Evolutionary conservation across 2,888 invertebrate species (phyloP).

Genomic region (Agrochola litura): DNA sequence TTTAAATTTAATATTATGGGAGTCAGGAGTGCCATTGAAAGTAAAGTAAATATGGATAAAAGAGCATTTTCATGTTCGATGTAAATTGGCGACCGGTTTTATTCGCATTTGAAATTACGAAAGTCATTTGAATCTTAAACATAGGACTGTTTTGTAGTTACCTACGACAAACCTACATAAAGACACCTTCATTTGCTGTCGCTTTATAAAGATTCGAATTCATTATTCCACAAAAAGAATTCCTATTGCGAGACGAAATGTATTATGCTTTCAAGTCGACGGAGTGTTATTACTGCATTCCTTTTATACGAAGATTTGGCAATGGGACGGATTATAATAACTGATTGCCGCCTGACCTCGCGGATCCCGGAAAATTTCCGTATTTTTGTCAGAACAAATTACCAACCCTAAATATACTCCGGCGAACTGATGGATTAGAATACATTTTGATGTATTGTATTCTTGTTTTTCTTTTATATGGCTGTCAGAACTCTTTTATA

Average conservation of each 20-base stretch:
- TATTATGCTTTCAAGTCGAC: constrained; percentile 65
- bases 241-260: constrained; percentile 52
- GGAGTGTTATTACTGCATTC: constrained; percentile 65
- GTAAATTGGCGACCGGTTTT: constrained; percentile 44
- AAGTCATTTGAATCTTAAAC: constrained; percentile 11
- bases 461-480: constrained; percentile 39
- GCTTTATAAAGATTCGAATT: constrained; percentile 48
- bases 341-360: constrained; percentile 66
- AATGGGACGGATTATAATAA: constrained; percentile 65
- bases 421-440: constrained; percentile 58
- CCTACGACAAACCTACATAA: neutral
- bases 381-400: constrained; percentile 65
- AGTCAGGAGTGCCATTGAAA: constrained; percentile 58
- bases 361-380: constrained; percentile 44
- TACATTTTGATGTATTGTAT: constrained; percentile 48
- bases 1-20: constrained; percentile 64
- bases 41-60: constrained; percentile 55
- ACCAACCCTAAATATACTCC: constrained; percentile 54
- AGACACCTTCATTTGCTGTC: constrained; percentile 31
- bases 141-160: constrained; percentile 21
- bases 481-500: constrained; percentile 14
- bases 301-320: constrained; percentile 64
- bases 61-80: constrained; percentile 59
- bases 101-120: constrained; percentile 33
- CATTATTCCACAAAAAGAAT: constrained; percentile 55